A percentile compares a stretch with the other conserved stretches of the same genome.
phyloP scores from a whole-genome alignment of 2,113 vertebrate species.

The Lagopus muta region DNA sequence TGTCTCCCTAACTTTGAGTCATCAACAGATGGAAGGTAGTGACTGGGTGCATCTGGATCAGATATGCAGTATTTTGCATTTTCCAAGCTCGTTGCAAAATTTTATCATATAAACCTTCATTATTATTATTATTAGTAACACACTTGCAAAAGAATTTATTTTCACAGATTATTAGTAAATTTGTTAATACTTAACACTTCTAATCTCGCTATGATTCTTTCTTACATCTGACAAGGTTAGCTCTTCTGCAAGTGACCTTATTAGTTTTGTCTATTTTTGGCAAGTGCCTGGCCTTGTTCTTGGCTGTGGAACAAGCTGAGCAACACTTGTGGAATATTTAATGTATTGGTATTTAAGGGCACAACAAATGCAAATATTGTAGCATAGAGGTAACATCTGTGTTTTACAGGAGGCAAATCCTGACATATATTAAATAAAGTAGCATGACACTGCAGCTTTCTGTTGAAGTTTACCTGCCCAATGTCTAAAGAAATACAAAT shows the following conservation, averaged over 20 bases:
- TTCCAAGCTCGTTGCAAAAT: background rate
- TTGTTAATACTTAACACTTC: slow-evolving; percentile 38
- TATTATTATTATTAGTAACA: too few relatives aligned
- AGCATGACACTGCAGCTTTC: background rate
- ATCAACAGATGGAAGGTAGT: background rate
- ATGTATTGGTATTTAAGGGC: slow-evolving; percentile 40
- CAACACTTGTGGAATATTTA: slow-evolving; percentile 42
- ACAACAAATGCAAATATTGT: slow-evolving; percentile 43
- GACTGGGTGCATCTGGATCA: background rate
- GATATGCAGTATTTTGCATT: background rate
- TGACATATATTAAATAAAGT: slow-evolving; percentile 1
- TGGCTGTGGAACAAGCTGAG: slow-evolving; percentile 11
- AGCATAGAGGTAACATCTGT: slow-evolving; percentile 21
- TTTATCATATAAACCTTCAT: too few relatives aligned
- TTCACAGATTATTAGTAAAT: background rate
- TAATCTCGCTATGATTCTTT: background rate
- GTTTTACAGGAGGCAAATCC: background rate
- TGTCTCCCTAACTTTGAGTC: background rate
- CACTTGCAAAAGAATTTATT: background rate
- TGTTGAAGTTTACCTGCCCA: background rate
- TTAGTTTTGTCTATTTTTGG: slow-evolving; percentile 25
- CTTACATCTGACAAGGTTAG: background rate
- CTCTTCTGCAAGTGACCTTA: background rate
- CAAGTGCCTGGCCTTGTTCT: slow-evolving; percentile 6
- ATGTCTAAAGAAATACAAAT: background rate